A percentile compares a stretch with the other conserved stretches of the same genome.
Conservation (phyloP, 2,888 invertebrate species). For the Mimas tiliae region DNA sequence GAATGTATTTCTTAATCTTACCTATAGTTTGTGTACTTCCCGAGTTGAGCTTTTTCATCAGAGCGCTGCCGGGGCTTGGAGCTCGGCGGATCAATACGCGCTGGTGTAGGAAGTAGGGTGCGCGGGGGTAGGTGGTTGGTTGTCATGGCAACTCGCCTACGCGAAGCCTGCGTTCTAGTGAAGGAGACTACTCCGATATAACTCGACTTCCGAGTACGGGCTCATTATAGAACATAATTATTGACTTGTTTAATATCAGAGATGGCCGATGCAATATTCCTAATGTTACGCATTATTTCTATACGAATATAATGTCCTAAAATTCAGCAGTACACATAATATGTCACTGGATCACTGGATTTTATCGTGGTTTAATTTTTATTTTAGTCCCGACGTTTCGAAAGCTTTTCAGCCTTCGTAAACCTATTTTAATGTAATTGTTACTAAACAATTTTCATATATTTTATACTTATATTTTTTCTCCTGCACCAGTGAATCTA, state of each 20-base stretch:
- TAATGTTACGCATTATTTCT: neutral
- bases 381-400: too few relatives aligned
- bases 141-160: conserved; percentile 79
- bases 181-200: conserved; percentile 60
- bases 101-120: conserved; percentile 55
- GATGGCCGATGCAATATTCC: neutral
- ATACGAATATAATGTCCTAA: too few relatives aligned
- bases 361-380: too few relatives aligned
- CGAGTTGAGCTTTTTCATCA: conserved; percentile 1
- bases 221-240: conserved; percentile 64
- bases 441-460: too few relatives aligned
- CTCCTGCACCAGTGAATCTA: too few relatives aligned
- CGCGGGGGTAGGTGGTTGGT: conserved; percentile 49
- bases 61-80: conserved; percentile 28
- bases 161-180: conserved; percentile 59
- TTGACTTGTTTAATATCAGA: conserved; percentile 52
- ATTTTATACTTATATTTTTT: too few relatives aligned
- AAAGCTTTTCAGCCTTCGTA: too few relatives aligned
- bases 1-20: neutral
- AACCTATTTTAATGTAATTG: too few relatives aligned
- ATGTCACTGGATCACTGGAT: too few relatives aligned
- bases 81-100: conserved; percentile 67
- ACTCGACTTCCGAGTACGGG: conserved; percentile 62
- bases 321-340: too few relatives aligned
- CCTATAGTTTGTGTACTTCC: neutral